phyloP scores from a whole-genome alignment of 2,113 vertebrate species.

The Mus spicilegus region DNA sequence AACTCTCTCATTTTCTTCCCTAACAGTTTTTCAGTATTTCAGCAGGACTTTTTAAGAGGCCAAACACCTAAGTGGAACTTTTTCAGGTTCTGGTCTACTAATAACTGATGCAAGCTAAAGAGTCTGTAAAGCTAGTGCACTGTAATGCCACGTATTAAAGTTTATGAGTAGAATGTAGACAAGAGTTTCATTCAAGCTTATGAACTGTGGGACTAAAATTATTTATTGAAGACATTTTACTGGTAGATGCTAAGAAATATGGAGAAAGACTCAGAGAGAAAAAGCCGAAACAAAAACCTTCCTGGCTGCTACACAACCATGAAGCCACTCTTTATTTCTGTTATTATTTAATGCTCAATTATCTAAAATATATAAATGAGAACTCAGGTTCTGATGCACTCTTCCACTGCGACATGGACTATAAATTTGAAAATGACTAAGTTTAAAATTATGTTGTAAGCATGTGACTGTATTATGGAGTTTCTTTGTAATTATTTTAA shows the following conservation, averaged over 20 bases:
- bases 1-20: not conserved
- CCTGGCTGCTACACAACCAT: not conserved
- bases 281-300: slow-evolving; percentile 50
- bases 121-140: not conserved
- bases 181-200: slow-evolving; percentile 43
- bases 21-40: not conserved
- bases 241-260: not conserved
- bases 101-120: not conserved
- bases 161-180: slow-evolving; percentile 15
- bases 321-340: slow-evolving; percentile 63
- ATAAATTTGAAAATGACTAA: slow-evolving; percentile 71
- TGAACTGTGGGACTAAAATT: not conserved
- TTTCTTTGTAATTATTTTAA: slow-evolving; percentile 61
- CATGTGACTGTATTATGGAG: slow-evolving; percentile 43
- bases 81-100: slow-evolving; percentile 1
- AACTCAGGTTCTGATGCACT: slow-evolving; percentile 60
- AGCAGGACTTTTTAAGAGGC: not conserved
- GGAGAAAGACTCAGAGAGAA: slow-evolving; percentile 5
- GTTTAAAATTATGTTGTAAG: slow-evolving; percentile 60
- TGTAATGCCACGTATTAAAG: not conserved
- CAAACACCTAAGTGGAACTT: not conserved
- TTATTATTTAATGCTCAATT: slow-evolving; percentile 73
- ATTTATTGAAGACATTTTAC: slow-evolving; percentile 46
- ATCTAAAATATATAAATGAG: slow-evolving; percentile 69
- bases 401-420: slow-evolving; percentile 54